Base-by-base conservation (phyloP, 2,113 vertebrate species). In the Pterophyllum scalare region DNA sequence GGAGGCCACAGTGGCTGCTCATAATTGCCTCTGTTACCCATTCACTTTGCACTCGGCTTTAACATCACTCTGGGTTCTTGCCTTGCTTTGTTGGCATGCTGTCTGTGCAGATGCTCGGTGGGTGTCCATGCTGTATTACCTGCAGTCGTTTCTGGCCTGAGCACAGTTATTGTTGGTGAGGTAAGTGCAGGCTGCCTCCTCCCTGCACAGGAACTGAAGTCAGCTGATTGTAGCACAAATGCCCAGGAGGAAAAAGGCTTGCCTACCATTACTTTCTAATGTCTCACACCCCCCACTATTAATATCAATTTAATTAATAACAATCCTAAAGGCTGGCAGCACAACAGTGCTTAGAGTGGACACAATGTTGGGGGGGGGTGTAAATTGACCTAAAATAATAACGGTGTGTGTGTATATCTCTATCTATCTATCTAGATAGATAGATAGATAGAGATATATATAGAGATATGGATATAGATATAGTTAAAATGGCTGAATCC, bases 71-170 rank as follows among this genome's bases (percentile, higher is more conserved):
- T 3, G 40, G 20, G 0, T 12, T 6, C 59, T 35, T 61, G 17
- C 33, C 10, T 61, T n/a, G n/a, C 22, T 46, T 26, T 46, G 22
- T 0, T 0, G 5, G 0, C 24, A 14, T 17, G 62, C 62, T 11
- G 2, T 8, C 22, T 67, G 64, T 49, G 64, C 22, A 67, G 38
- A 46, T 46, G 62, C 62, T 67, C 43, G 62, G n/a, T 43, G 40
- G 14, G 40, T 1, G 49, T 15, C 40, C 1, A 15, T 12, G 40
- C 49, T 49, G 40, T 5, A 0, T 19, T 28, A 12, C 62, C 22
- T 26, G 40, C 0, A 28, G 64, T 17, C 0, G 14, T 49, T 70
- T 28, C 28, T 28, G 28, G 31, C 31, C 31, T 33, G 31, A 33
- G 31, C 31, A 6, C 31, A 33, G 43, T 70, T 52, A 49, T 31